Evolutionary conservation across 2,888 invertebrate species (phyloP).

Genomic region (Spatulosminthurus flaviceps): DNA sequence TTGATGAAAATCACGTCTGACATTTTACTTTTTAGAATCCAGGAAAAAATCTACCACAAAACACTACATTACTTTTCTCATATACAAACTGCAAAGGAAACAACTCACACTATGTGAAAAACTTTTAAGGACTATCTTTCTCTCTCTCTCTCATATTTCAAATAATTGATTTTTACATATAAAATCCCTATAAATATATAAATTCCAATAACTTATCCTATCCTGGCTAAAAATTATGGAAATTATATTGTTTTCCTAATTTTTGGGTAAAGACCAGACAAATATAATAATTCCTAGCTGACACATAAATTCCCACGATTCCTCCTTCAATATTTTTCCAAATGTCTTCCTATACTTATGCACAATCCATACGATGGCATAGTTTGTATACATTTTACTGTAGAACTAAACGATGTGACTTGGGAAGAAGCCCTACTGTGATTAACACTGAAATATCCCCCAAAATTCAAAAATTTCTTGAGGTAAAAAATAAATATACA

Average conservation of each 20-base stretch:
- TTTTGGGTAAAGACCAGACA: neutral
- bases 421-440: neutral
- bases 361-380: too few relatives aligned
- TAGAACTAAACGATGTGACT: neutral
- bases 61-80: too few relatives aligned
- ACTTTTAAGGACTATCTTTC: too few relatives aligned
- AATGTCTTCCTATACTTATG: too few relatives aligned
- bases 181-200: too few relatives aligned
- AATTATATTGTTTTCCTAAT: neutral
- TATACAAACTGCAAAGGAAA: too few relatives aligned
- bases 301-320: conserved; percentile 5
- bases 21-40: conserved; percentile 25
- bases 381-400: too few relatives aligned
- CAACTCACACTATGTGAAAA: too few relatives aligned
- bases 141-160: neutral
- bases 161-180: too few relatives aligned
- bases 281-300: neutral
- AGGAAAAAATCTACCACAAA: neutral
- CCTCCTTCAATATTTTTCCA: neutral
- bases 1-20: conserved; percentile 12
- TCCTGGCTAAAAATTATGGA: neutral
- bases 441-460: neutral
- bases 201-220: too few relatives aligned
- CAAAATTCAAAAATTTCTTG: neutral
- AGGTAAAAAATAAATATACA: neutral